phyloP scores from a whole-genome alignment of 2,797 vertebrate genomes.

The Ataeniobius toweri region DNA sequence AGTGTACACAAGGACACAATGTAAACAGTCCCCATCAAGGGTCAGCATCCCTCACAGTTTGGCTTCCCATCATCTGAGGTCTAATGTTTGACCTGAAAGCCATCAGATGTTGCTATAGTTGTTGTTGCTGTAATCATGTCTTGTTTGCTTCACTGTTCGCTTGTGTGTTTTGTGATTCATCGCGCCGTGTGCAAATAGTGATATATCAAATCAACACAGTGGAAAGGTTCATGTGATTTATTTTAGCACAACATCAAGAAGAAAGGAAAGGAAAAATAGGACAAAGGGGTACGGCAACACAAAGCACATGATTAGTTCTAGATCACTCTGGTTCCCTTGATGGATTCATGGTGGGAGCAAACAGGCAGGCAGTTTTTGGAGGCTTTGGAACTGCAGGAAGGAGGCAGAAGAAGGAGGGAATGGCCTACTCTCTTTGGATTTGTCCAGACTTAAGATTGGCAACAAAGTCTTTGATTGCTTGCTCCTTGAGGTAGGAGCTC shows the following conservation, averaged over 20 bases:
- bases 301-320: conserved; percentile 54
- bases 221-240: conserved; percentile 76
- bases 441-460: conserved; percentile 91
- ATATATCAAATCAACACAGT: conserved; percentile 57
- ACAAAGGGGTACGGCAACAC: conserved; percentile 23
- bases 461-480: conserved; percentile 94
- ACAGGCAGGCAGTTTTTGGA: conserved; percentile 25
- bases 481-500: conserved; percentile 90
- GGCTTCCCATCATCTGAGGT: background rate
- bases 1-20: conserved; percentile 62
- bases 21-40: conserved; percentile 33
- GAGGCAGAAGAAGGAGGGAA: conserved; percentile 22
- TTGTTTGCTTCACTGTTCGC: conserved; percentile 25
- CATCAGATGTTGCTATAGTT: background rate
- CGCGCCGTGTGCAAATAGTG: conserved; percentile 21
- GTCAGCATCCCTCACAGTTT: background rate
- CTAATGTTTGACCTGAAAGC: background rate
- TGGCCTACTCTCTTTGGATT: conserved; percentile 92
- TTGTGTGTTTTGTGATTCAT: conserved; percentile 12
- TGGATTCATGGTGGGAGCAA: conserved; percentile 51
- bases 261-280: conserved; percentile 29
- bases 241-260: conserved; percentile 61
- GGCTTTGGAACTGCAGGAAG: conserved; percentile 39
- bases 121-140: conserved; percentile 5
- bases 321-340: conserved; percentile 41